Conservation (phyloP, 1,140 invertebrate species). For the Drosophila mauritiana region DNA sequence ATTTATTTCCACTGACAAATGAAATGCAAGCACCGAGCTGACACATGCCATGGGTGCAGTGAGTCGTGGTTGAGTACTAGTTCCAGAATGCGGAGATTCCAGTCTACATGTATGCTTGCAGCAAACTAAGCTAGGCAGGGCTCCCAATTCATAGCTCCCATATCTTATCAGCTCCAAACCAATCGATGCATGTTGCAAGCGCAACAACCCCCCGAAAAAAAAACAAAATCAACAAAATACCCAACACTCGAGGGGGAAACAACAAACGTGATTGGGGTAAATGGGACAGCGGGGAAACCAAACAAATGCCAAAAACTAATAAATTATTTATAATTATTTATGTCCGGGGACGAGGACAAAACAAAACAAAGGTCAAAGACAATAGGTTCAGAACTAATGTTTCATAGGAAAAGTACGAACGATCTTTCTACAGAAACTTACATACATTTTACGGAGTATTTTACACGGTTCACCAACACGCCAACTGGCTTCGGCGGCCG, state of each 20-base stretch:
- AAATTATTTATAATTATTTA: conserved; percentile 13
- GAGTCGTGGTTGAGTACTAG: conserved; percentile 31
- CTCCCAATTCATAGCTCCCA: background rate
- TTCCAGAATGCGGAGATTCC: conserved; percentile 31
- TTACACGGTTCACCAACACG: background rate
- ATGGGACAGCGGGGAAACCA: conserved; percentile 17
- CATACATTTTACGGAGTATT: background rate
- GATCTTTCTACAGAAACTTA: background rate
- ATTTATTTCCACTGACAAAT: conserved; percentile 54
- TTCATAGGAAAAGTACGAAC: background rate
- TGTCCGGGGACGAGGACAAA: too few relatives aligned
- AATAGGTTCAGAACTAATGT: background rate
- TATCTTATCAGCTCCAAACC: conserved; percentile 14
- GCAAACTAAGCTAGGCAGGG: background rate
- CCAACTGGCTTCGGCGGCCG: background rate
- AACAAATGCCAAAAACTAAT: conserved; percentile 7
- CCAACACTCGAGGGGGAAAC: background rate
- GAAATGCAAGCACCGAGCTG: conserved; percentile 48
- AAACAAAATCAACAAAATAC: conserved; percentile 3
- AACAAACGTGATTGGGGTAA: conserved; percentile 3
- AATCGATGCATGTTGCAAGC: conserved; percentile 20
- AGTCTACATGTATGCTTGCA: background rate
- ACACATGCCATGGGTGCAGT: conserved; percentile 64
- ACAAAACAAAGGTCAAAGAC: background rate
- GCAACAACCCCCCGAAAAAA: background rate